Evolutionary conservation across 2,113 vertebrate genomes (phyloP).

Genomic region (Myodes glareolus): DNA sequence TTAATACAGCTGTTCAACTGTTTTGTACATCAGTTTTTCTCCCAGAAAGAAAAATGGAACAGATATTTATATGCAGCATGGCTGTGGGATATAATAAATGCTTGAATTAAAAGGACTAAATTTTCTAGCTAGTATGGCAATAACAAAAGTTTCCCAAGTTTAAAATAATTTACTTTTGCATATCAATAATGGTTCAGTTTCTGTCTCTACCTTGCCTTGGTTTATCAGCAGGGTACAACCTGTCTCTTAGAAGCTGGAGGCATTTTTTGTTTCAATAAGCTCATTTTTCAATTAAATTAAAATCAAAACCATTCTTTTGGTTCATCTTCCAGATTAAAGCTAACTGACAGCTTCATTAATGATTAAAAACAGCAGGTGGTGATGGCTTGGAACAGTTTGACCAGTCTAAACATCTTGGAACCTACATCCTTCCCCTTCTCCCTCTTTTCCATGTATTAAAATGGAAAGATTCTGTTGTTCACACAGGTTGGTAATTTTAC

Average conservation of each 20-base stretch:
- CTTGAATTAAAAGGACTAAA: conserved; percentile 46
- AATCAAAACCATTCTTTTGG: conserved; percentile 74
- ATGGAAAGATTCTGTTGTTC: conserved; percentile 51
- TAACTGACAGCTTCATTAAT: conserved; percentile 75
- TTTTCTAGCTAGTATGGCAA: conserved; percentile 47
- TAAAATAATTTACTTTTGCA: conserved; percentile 53
- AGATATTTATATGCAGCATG: conserved; percentile 36
- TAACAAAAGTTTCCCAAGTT: conserved; percentile 40
- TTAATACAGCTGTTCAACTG: conserved; percentile 59
- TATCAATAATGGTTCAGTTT: conserved; percentile 38
- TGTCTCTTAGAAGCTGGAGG: conserved; percentile 53
- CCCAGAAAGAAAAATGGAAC: conserved; percentile 31
- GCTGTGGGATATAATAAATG: conserved; percentile 22
- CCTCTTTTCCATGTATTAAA: conserved; percentile 51
- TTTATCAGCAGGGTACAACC: conserved; percentile 58
- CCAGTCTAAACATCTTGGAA: conserved; percentile 67
- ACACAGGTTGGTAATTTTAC: conserved; percentile 7
- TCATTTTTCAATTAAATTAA: conserved; percentile 80
- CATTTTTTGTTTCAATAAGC: conserved; percentile 65
- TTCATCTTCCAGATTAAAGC: conserved; percentile 74
- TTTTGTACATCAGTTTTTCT: conserved; percentile 30
- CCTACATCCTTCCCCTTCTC: neutral
- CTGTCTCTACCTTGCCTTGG: conserved; percentile 18
- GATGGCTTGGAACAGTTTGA: conserved; percentile 64
- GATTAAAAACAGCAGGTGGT: conserved; percentile 76